Evolutionary conservation across 2,113 vertebrate species (phyloP).

Genomic region (Zingel zingel): DNA sequence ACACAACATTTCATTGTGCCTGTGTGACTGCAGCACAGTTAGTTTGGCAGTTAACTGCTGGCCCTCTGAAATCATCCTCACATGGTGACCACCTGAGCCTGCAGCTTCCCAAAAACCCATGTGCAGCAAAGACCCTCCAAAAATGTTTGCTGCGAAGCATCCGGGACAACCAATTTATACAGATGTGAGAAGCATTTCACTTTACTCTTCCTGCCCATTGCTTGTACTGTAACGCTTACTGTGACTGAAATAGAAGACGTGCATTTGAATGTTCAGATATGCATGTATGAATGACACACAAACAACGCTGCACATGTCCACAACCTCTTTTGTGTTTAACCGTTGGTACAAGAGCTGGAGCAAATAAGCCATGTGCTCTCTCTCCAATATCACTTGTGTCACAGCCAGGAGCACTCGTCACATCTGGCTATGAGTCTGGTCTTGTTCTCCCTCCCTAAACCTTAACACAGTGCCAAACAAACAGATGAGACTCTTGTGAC

Average conservation of each 20-base stretch:
- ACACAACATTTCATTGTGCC: constrained; percentile 31
- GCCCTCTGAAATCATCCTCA: constrained; percentile 53
- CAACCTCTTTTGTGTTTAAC: constrained; percentile 5
- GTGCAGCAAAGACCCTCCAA: constrained; percentile 34
- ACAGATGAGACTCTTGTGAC: constrained; percentile 67
- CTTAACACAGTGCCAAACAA: constrained; percentile 58
- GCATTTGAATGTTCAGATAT: not conserved
- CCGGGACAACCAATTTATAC: constrained; percentile 1
- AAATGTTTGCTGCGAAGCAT: constrained; percentile 24
- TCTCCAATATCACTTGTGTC: constrained; percentile 61
- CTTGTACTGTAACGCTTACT: not conserved
- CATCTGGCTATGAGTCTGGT: constrained; percentile 68
- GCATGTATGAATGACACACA: constrained; percentile 5
- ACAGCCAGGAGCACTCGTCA: constrained; percentile 67
- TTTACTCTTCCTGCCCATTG: not conserved
- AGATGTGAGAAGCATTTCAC: constrained; percentile 10
- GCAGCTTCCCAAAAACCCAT: constrained; percentile 37
- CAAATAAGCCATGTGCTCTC: constrained; percentile 35
- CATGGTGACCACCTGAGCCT: constrained; percentile 73
- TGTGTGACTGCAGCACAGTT: constrained; percentile 38
- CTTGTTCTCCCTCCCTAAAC: constrained; percentile 30
- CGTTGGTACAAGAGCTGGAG: constrained; percentile 32
- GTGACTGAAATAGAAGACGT: not conserved
- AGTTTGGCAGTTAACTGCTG: constrained; percentile 54
- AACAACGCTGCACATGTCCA: not conserved